Evolutionary conservation across 2,113 vertebrate species (phyloP), one percentile per base, ranked within the genome.

Genomic region (Ancistrus triradiatus): DNA sequence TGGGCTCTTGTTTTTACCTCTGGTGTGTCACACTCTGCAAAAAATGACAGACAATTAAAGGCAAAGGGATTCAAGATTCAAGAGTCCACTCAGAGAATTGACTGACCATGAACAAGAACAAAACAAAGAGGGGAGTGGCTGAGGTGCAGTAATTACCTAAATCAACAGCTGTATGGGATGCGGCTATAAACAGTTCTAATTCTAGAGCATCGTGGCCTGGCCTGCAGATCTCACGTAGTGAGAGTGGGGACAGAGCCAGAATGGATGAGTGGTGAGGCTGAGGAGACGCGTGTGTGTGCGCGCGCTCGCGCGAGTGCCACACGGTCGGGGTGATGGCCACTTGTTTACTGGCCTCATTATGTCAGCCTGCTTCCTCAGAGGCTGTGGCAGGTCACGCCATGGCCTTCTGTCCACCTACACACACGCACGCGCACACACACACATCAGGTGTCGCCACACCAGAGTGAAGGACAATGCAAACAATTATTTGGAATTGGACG

Each of bases 331-430:
- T 80, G 80, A 84, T 76, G 85, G 80, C 83, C 82, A 81, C 83
- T 86, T 87, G 85, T 87, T 87, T 89, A 83, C 82, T 82, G 85
- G 78, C 85, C 86, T 87, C 82, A 86, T 87, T 88, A 86, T 87
- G 85, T 88, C 84, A 84, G 78, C 76, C 77, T 76, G 75, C 80
- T 80, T 85, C 85, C 81, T 68, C 68, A 73, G 70, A 76, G 72
- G 74, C 65, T 65, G 60, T 74, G 72, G 73, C 82, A 78, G 85
- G 83, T 85, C 82, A 81, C 75, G 75, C 73, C 60, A 68, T 71
- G 77, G 82, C 78, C 78, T 77, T 78, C 74, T 76, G 72, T 77
- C 66, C 77, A 82, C 82, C 84, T 81, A 82, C 87, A 80, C 80
- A 43, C 59, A 37, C 43, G 24, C 86, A 78, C 80, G 81, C 77